Base-by-base conservation (phyloP, 2,113 vertebrate genomes). In the Rousettus leschenaultii region DNA sequence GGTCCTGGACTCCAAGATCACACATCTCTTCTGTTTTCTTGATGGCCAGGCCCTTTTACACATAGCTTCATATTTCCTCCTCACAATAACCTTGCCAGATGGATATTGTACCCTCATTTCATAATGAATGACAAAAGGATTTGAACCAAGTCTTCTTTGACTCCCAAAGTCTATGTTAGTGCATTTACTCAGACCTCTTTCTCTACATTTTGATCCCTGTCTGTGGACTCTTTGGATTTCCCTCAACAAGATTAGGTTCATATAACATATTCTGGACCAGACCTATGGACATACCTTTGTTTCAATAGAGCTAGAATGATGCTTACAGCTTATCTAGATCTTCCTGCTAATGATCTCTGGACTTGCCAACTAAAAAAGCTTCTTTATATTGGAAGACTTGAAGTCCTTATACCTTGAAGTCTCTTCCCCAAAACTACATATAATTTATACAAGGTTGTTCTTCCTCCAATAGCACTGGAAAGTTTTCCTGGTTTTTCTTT, bases 341-440 rank as follows among this genome's bases (percentile, higher is more conserved):
- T 53, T 89, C 40, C 21, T 43, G 8, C 66, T 38, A 28, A 33
- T 13, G 21, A 82, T 33, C 22, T 78, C 48, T 55, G 7, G 1
- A 13, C 7, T 59, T 38, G 7, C 74, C 68, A 35, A 43, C 13
- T 61, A 57, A 26, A 82, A 84, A 90, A 71, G 0, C 26, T 43
- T 73, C 9, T 77, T 68, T 19, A 11, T 55, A 33, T 0, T 66
- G 35, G 28, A 63, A 93, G 30, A 82, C 30, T 53, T 82, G 16
- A n/a, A 57, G 53, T 45, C 80, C 28, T 65, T 86, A 30, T 7
- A n/a, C 24, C 19, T 38, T 61, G 57, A 87, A 68, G 13, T 40
- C 5, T 7, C 11, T 18, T 1, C 18, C 43, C 7, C 2, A 0
- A 11, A 26, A 94, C 9, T 71, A 68, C 14, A 7, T 33, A 10